Conservation (phyloP, 2,113 vertebrate genomes). For the Chloebia gouldiae region DNA sequence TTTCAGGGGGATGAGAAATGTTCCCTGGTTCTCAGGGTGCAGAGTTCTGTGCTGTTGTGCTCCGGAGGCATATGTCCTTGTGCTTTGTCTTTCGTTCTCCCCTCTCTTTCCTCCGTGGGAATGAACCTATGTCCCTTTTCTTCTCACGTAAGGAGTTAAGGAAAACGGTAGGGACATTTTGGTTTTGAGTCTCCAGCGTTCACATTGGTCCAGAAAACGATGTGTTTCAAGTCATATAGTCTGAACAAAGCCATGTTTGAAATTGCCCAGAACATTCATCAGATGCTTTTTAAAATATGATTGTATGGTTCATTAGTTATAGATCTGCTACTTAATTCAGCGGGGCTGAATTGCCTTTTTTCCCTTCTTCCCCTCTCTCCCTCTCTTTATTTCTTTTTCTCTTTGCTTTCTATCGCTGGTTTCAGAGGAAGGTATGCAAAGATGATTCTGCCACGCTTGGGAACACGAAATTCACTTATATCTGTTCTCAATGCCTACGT, state of each 20-base stretch:
- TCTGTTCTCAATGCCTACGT: neutral
- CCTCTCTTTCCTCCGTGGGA: neutral
- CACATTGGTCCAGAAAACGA: neutral
- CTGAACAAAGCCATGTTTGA: conserved; percentile 15
- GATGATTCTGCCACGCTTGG: neutral
- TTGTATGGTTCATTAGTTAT: neutral
- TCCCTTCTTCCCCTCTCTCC: neutral
- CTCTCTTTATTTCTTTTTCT: neutral
- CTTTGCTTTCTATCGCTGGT: neutral
- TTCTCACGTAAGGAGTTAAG: neutral
- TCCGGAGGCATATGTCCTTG: neutral
- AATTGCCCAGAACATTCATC: neutral
- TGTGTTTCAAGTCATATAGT: neutral
- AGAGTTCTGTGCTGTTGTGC: neutral
- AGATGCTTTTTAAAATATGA: neutral
- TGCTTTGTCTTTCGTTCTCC: neutral
- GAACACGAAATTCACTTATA: neutral
- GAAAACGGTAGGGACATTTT: neutral
- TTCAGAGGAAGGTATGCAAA: neutral
- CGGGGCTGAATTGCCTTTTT: neutral
- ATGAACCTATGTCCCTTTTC: neutral
- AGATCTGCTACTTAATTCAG: neutral
- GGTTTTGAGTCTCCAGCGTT: neutral
- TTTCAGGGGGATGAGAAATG: neutral
- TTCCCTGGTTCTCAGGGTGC: conserved; percentile 2